Evolutionary conservation across 1,140 invertebrate genomes (phyloP).

Genomic region (Drosophila nikananu): DNA sequence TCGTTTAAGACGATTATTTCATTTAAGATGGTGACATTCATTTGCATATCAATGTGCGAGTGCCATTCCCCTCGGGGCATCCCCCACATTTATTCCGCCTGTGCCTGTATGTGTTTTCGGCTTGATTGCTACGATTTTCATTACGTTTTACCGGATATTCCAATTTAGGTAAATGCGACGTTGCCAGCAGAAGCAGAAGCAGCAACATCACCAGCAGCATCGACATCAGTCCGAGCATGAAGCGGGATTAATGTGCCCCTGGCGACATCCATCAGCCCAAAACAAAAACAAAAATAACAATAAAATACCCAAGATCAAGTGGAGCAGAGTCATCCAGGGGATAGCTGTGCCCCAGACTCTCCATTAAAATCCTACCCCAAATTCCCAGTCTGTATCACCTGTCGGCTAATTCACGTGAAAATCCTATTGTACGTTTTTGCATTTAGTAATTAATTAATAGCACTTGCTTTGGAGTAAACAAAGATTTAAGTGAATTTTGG

Average conservation of each 20-base stretch:
- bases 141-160: constrained; percentile 85
- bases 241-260: constrained; percentile 70
- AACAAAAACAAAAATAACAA: constrained; percentile 18
- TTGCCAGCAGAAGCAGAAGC: constrained; percentile 60
- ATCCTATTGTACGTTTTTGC: constrained; percentile 12
- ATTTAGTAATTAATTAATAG: constrained; percentile 41
- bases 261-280: constrained; percentile 55
- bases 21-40: constrained; percentile 84
- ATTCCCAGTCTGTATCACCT: constrained; percentile 20
- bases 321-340: constrained; percentile 61
- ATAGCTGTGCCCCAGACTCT: not conserved
- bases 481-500: constrained; percentile 26
- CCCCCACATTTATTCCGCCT: constrained; percentile 22
- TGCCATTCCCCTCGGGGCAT: constrained; percentile 14
- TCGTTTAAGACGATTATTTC: constrained; percentile 84
- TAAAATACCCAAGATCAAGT: constrained; percentile 69
- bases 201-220: constrained; percentile 17
- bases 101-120: constrained; percentile 54
- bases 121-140: constrained; percentile 84
- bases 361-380: not conserved
- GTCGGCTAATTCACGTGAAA: constrained; percentile 39
- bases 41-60: constrained; percentile 79
- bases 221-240: constrained; percentile 45
- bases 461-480: constrained; percentile 47
- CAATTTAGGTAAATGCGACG: constrained; percentile 85